Base-by-base conservation (phyloP, 92 coral and sea anemone genomes). In the Actinostola sp. region DNA sequence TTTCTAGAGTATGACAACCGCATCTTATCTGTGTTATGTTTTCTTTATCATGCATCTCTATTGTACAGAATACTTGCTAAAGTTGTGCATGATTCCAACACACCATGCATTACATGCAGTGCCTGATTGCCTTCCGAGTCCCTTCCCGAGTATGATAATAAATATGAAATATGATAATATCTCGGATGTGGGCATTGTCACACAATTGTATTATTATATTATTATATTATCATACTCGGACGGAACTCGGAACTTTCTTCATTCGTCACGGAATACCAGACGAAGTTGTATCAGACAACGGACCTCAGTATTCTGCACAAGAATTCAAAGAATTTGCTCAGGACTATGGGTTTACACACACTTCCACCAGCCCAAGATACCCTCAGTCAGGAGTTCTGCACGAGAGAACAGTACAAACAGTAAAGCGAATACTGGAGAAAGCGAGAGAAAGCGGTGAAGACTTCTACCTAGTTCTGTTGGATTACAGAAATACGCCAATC, bases 311-410 rank as follows among this genome's bases (percentile, higher is more conserved):
- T 27, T 6, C 71, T 14, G 19, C 71, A 1, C 53, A 46, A 66
- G 71, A 66, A 29, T 68, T 38, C 54, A n/a, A 11, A 46, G 75
- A 42, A 8, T 68, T 68, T 49, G 63, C 75, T 2, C 50, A 84
- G 25, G 52, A 63, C 64, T 66, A 80, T 65, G 28, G 79, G 59
- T 69, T 63, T 39, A 30, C 13, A 17, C 85, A 78, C 52, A 80
- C 78, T n/a, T 80, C 82, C 16, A 80, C 71, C 33, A 85, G 79
- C 82, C 89, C 86, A 19, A 73, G 81, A 69, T 85, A 81, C 34
- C 91, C 87, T 13, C 87, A 86, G 67, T 73, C 90, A 34, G 78
- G 86, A 28, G 90, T 86, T 5, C 78, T 85, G 23, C 86, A 70
- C 52, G 87, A 86, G n/a, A n/a, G 61, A 64, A 53, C 87, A 52